phyloP scores from a whole-genome alignment of 1,140 invertebrate genomes.

The Drosophila pseudoananassae region DNA sequence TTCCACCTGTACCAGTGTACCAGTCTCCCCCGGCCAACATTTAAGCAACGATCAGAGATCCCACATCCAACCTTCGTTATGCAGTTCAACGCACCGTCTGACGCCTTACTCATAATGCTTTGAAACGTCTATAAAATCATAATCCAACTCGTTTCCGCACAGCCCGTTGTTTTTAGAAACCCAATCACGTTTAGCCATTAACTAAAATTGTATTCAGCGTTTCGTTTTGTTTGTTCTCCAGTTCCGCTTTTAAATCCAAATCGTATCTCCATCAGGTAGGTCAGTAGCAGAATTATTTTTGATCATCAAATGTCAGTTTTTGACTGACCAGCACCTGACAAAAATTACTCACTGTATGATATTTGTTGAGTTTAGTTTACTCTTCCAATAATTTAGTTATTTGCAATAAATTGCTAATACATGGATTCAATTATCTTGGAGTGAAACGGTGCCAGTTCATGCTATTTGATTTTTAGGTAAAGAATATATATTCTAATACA shows the following conservation, averaged over 20 bases:
- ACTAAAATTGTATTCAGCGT: neutral
- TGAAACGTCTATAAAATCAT: conserved; percentile 43
- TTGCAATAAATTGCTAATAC: neutral
- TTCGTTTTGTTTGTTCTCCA: conserved; percentile 2
- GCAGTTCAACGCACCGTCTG: conserved; percentile 63
- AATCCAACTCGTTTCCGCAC: conserved; percentile 49
- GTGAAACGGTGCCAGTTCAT: neutral
- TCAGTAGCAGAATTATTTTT: neutral
- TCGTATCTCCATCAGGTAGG: neutral
- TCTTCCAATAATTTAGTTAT: neutral
- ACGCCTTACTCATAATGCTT: conserved; percentile 17
- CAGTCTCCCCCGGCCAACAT: conserved; percentile 6
- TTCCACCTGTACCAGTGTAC: conserved; percentile 24
- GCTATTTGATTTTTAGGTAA: neutral
- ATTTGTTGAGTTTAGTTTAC: neutral
- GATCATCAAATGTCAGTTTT: neutral
- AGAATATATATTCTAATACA: no score
- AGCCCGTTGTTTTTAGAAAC: conserved; percentile 10
- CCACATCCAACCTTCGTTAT: conserved; percentile 42
- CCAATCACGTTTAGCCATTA: conserved; percentile 18
- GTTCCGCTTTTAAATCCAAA: conserved; percentile 1
- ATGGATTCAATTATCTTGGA: neutral
- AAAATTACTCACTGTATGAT: neutral
- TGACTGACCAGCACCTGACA: neutral
- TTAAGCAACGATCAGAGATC: conserved; percentile 6